These are phyloP conservation scores for Equus przewalskii DNA, from an alignment of 2,113 vertebrate species.

Conservation along the genomic window DNA sequence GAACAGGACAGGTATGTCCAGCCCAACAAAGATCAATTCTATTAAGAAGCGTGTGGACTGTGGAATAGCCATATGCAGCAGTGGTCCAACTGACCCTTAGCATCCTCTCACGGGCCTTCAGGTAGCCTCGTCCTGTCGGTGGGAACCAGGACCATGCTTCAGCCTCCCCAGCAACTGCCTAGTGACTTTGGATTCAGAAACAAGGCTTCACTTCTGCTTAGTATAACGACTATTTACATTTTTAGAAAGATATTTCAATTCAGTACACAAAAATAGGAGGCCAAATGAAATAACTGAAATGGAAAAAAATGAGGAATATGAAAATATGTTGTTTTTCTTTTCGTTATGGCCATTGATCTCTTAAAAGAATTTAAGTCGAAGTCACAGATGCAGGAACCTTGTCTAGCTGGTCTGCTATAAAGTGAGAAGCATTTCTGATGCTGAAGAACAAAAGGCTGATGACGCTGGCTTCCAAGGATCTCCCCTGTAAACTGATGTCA, in stretches of 20 bases:
- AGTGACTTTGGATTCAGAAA: neutral
- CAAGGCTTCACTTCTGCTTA: neutral
- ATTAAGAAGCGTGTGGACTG: neutral
- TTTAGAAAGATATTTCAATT: conserved; percentile 53
- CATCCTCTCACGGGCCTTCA: neutral
- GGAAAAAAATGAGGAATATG: neutral
- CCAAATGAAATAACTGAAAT: conserved; percentile 17
- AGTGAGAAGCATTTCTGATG: neutral
- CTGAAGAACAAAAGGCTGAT: neutral
- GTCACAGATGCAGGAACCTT: neutral
- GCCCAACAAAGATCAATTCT: neutral
- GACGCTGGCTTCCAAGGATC: neutral
- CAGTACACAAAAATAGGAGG: neutral
- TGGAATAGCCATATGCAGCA: neutral
- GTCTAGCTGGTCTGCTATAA: too few species aligned
- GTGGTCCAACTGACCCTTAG: neutral
- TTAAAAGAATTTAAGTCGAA: neutral
- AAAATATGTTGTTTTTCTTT: neutral
- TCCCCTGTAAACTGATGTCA: neutral
- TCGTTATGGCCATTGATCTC: neutral
- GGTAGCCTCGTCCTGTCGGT: neutral
- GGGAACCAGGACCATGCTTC: neutral
- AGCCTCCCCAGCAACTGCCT: neutral
- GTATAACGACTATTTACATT: neutral
- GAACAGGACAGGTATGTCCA: neutral